phyloP scores from a whole-genome alignment of 2,888 invertebrate genomes.

The Parthenolecanium corni region DNA sequence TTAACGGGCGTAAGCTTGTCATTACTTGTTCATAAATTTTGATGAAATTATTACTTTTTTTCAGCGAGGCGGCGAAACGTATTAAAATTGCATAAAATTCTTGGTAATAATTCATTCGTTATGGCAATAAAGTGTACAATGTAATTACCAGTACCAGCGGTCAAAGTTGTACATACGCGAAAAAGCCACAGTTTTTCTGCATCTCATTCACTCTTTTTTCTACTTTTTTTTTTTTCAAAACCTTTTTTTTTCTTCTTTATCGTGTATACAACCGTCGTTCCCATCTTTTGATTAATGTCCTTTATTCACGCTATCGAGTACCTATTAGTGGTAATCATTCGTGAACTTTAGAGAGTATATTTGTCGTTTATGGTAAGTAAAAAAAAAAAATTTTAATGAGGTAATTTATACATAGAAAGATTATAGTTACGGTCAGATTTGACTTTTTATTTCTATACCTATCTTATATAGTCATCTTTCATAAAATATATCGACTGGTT shows the following conservation, averaged over 20 bases:
- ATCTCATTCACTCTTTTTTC: not conserved
- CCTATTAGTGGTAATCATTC: too few species aligned
- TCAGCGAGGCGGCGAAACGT: conserved; percentile 27
- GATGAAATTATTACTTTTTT: conserved; percentile 27
- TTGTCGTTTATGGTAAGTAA: too few species aligned
- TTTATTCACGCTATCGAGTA: not conserved
- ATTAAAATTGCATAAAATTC: conserved; percentile 29
- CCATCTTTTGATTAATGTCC: not conserved
- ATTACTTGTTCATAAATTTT: conserved; percentile 29
- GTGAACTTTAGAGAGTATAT: too few species aligned
- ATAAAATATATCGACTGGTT: too few species aligned
- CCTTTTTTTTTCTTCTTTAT: not conserved
- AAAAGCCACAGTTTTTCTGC: not conserved
- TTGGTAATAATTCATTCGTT: conserved; percentile 21
- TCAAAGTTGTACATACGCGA: conserved; percentile 12
- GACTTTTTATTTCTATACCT: too few species aligned
- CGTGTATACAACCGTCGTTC: not conserved
- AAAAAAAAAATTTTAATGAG: too few species aligned
- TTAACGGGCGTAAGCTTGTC: conserved; percentile 28
- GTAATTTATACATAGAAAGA: too few species aligned
- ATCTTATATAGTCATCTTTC: too few species aligned
- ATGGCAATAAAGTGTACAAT: conserved; percentile 24
- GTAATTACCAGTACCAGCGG: conserved; percentile 24
- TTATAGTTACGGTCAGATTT: too few species aligned
- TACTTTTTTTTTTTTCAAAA: not conserved